Percentiles rank a stretch among this genome's conserved stretches.
Evolutionary conservation across 2,797 vertebrate species (phyloP).

Genomic region (Amblyraja radiata): DNA sequence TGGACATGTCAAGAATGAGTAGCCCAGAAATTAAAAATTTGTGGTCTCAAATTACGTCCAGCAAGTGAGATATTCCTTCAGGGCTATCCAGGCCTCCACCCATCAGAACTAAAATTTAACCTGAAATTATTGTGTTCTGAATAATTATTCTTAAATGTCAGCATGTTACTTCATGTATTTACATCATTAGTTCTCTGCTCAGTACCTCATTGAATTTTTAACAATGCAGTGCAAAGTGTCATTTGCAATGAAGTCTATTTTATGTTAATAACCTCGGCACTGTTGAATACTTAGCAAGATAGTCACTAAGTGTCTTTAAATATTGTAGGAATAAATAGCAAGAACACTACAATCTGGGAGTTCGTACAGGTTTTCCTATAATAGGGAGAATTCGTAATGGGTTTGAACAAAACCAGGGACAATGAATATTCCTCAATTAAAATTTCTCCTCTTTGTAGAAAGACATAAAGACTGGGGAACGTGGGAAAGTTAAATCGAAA

Average conservation of each 20-base stretch:
- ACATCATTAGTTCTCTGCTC: neutral
- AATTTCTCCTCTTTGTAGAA: too few relatives aligned
- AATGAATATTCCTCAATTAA: too few relatives aligned
- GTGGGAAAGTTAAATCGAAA: too few relatives aligned
- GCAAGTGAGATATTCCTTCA: neutral
- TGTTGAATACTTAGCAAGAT: neutral
- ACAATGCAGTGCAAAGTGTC: neutral
- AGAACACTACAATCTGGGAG: too few relatives aligned
- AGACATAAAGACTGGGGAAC: too few relatives aligned
- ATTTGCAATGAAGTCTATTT: neutral
- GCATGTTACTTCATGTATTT: neutral
- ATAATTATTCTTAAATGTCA: neutral
- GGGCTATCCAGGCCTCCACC: neutral
- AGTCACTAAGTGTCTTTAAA: neutral
- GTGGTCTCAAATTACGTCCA: neutral
- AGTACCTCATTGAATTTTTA: neutral
- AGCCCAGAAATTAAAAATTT: too few relatives aligned
- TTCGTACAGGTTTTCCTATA: neutral
- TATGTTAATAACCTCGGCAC: neutral
- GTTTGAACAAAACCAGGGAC: neutral
- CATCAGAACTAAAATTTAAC: neutral
- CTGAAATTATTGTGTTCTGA: neutral
- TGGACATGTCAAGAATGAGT: too few relatives aligned
- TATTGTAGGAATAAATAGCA: neutral
- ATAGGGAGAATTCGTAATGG: neutral